Evolutionary conservation across 2,797 vertebrate species (phyloP), one percentile per base, ranked within the genome.

Genomic region (Falco cherrug): DNA sequence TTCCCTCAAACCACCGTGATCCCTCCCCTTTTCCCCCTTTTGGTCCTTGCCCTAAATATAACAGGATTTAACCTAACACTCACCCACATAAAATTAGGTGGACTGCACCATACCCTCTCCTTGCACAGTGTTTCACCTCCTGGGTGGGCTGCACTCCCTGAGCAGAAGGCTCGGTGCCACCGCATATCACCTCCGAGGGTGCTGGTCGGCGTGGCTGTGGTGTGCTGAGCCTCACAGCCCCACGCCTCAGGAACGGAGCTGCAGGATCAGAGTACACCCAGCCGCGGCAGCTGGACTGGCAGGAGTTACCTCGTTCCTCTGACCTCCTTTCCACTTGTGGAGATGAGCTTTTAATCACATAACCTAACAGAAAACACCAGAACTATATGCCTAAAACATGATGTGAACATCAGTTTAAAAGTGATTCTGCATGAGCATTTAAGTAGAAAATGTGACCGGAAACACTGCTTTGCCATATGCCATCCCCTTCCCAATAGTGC

Each of bases 81-180:
- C 41, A 20, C 11, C 16, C 13, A 12, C 0, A 0, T 3, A 24
- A 7, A 67, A 31, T 71, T 0, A 19, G 33, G 13, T 1, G 8
- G 69, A 24, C 57, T 11, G 48, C 43, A 87, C 17, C 5, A 0
- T 15, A 37, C 7, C 9, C 3, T 54, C 15, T 47, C 59, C 17
- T 39, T 5, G 0, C 21, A n/a, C 2, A 28, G 45, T 0, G 5
- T 67, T 65, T 84, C 75, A 50, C n/a, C 25, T 47, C 33, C 63
- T 16, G 26, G n/a, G 5, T 11, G 5, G 28, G 51, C 78, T 74
- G 53, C 1, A 0, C 6, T 41, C 29, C 33, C 26, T 0, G 0
- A 2, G 10, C 35, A 43, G 39, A 19, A 43, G 16, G 6, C 26
- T 16, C 4, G 3, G 4, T 26, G 29, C 13, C 5, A 0, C 65